These are phyloP conservation scores for Sitta europaea DNA, from an alignment of 2,113 vertebrate genomes.

Conservation along the genomic window DNA sequence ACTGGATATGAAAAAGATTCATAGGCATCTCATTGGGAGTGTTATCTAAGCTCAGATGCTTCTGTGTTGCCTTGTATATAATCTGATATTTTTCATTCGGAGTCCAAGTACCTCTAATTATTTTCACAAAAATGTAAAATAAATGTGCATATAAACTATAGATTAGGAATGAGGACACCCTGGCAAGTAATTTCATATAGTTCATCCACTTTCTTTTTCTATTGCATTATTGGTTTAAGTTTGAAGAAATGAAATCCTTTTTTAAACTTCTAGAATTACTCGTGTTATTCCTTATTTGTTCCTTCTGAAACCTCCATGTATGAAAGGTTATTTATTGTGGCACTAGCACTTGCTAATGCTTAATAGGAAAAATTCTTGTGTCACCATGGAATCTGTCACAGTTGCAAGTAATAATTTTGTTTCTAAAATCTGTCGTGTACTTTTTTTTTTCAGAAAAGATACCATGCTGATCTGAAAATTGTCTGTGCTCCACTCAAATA, in stretches of 20 bases:
- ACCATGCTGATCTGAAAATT: slow-evolving; percentile 63
- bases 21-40: not conserved
- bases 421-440: slow-evolving; percentile 57
- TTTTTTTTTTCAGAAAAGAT: not conserved
- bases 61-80: slow-evolving; percentile 6
- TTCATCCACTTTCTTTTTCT: not conserved
- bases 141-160: slow-evolving; percentile 57
- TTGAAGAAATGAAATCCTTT: slow-evolving; percentile 58
- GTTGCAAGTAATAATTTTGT: slow-evolving; percentile 72
- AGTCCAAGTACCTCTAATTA: slow-evolving; percentile 37
- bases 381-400: slow-evolving; percentile 66
- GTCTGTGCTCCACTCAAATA: slow-evolving; percentile 8
- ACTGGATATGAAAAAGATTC: slow-evolving; percentile 10
- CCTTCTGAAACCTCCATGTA: slow-evolving; percentile 60
- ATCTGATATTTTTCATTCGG: slow-evolving; percentile 19
- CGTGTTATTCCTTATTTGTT: slow-evolving; percentile 66
- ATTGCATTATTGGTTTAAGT: slow-evolving; percentile 50
- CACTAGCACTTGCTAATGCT: slow-evolving; percentile 61
- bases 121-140: slow-evolving; percentile 42
- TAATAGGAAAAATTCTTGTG: slow-evolving; percentile 73
- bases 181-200: slow-evolving; percentile 30
- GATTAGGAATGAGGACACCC: slow-evolving; percentile 7
- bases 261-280: slow-evolving; percentile 61
- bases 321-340: slow-evolving; percentile 73
- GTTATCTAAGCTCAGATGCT: slow-evolving; percentile 36